phyloP scores from a whole-genome alignment of 2,797 vertebrate species.

The Premnoplex brunnescens region DNA sequence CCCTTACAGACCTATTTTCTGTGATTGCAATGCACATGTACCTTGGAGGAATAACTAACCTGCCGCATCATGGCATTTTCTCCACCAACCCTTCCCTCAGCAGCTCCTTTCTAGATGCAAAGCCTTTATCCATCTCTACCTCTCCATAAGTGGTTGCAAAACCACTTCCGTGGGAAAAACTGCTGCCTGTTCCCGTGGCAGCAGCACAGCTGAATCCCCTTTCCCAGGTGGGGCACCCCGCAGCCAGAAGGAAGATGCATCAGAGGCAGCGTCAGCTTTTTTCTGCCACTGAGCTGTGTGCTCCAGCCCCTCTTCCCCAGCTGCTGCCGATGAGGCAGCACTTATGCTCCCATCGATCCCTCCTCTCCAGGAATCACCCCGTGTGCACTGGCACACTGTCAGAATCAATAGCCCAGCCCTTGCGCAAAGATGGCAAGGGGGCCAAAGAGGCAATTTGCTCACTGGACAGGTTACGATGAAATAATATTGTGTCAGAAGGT shows the following conservation, averaged over 20 bases:
- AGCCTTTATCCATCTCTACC: neutral
- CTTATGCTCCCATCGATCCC: constrained; percentile 33
- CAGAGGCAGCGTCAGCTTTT: neutral
- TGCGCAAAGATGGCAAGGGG: neutral
- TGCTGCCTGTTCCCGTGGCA: accelerated
- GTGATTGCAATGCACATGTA: neutral
- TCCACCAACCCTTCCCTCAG: neutral
- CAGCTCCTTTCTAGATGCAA: neutral
- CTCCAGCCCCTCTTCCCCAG: neutral
- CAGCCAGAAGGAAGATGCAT: neutral
- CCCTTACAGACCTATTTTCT: neutral
- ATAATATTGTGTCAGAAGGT: constrained; percentile 60
- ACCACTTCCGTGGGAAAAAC: neutral
- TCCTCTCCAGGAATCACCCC: constrained; percentile 24
- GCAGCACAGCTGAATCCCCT: neutral
- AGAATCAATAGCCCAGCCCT: constrained; percentile 46
- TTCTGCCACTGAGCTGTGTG: neutral
- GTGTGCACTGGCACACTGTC: neutral
- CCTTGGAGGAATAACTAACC: neutral
- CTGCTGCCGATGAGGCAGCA: neutral
- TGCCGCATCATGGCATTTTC: neutral
- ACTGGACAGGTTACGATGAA: constrained; percentile 46
- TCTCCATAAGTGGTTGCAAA: neutral
- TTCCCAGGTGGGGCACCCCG: neutral
- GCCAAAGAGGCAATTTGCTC: constrained; percentile 42